A percentile compares a stretch with the other conserved stretches of the same genome.
Evolutionary conservation across 1,140 invertebrate genomes (phyloP).

Genomic region (Cydia pomonella): DNA sequence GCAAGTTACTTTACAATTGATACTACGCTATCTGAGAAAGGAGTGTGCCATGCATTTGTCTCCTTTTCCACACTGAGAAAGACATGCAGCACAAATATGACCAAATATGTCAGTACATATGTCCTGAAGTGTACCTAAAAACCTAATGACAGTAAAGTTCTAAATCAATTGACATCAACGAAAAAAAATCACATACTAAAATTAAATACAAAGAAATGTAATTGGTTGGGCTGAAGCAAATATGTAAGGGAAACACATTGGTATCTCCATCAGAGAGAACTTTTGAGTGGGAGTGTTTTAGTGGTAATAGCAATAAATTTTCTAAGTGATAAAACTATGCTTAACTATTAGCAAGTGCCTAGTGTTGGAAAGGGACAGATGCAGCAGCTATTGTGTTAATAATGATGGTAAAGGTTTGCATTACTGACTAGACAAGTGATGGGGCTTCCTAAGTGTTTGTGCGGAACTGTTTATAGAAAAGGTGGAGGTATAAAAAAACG

Average conservation of each 20-base stretch:
- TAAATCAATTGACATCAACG: too few relatives aligned
- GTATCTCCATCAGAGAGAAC: not conserved
- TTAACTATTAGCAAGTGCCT: not conserved
- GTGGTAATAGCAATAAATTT: constrained; percentile 9
- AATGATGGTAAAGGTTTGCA: not conserved
- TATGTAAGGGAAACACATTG: not conserved
- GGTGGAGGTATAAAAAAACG: not conserved
- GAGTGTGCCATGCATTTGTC: too few relatives aligned
- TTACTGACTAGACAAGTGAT: constrained; percentile 3
- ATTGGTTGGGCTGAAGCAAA: not conserved
- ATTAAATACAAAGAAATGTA: not conserved
- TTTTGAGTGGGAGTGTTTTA: not conserved
- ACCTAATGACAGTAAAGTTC: too few relatives aligned
- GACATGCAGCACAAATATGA: too few relatives aligned
- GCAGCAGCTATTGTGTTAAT: too few relatives aligned
- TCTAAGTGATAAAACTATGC: not conserved
- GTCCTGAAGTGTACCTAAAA: too few relatives aligned
- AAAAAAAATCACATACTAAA: not conserved
- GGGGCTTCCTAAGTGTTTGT: constrained; percentile 9
- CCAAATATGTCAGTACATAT: too few relatives aligned
- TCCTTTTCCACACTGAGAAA: too few relatives aligned
- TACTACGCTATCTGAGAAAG: too few relatives aligned
- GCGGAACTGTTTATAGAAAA: not conserved
- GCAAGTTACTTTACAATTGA: too few relatives aligned
- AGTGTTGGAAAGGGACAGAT: not conserved